Base-by-base conservation (phyloP, 2,113 vertebrate species). In the Eidolon helvum region DNA sequence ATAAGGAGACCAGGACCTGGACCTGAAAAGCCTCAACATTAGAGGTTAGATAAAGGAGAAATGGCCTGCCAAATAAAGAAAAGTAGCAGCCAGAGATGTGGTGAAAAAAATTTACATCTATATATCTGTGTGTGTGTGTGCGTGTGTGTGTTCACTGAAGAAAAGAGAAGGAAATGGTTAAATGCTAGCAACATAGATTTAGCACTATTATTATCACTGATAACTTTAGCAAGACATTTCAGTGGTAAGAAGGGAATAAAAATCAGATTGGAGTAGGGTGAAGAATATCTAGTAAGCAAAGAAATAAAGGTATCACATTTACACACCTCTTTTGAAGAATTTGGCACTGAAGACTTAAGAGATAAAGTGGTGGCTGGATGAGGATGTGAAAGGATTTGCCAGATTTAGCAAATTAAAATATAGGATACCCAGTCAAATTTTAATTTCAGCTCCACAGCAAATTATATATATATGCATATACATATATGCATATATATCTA, bases 391-490 rank as follows among this genome's bases (percentile, higher is more conserved):
- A n/a, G 10, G 22, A 38, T 48, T 28, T 79, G 33, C 53, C 22
- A 74, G 26, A 43, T 55, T 75, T 69, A 87, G 5, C 38, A 72
- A 80, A 90, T 90, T 78, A 93, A 94, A 94, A 87, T 53, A 82
- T 26, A 63, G 4, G 28, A 28, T 11, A 7, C 22, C 4, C 12
- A 77, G 45, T 82, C 71, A 85, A 24, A 72, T 55, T 19, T 68
- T 19, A 89, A 95, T 95, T 86, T 82, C 38, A 83, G 63, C 61
- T 35, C 43, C 94, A 86, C 38, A 68, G 59, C 53, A 4, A 96
- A 82, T 14, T 48, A 48, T 48, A 48, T 48, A 15, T 48, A 48
- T 48, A 14, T 14, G 2, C 15, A 3, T 48, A 48, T 48, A 48
- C 15, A 14, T 14, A 48, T 48, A 48, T 3, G 2, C 3, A 14